Evolutionary conservation across 2,888 invertebrate species (phyloP), one percentile per base, ranked within the genome.

Genomic region (Liopterus haemorrhoidalis): DNA sequence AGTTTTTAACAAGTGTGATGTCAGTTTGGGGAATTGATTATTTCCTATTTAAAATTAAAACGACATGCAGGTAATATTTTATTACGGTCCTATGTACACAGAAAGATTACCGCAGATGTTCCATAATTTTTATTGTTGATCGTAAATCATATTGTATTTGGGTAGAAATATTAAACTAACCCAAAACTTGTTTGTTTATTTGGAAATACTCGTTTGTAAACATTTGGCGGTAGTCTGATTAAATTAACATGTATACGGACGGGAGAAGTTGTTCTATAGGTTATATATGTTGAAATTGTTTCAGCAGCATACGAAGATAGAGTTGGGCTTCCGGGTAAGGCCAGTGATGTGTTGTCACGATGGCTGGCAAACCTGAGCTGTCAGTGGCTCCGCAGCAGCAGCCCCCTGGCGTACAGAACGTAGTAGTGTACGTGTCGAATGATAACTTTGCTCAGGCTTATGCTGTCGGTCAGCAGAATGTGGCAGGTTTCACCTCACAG

Each of bases 331-430:
- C 70, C 66, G 61, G 66, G 65, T 68, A 69, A 70, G 69, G 70
- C 73, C 78, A 77, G 79, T 81, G 80, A 81, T 81, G 81, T 78
- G 78, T 74, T 75, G 74, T 73, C 74, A 79, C 75, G 73, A 82
- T 82, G 81, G 79, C 81, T 72, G 79, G 79, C 75, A 81, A 82
- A 81, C 79, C 82, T 81, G 82, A 81, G 73, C 78, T 80, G 70
- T 73, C 76, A 70, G 74, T 45, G 38, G 31, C 45, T 19, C 39
- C 38, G 24, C 44, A 42, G 59, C 63, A 61, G 59, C 62, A 63
- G 61, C 58, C 65, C 63, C 68, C 69, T 63, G 69, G 70, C 64
- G 70, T 73, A 49, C 74, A 73, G 56, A 73, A 74, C 66, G 73
- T 75, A 59, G 69, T 74, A 67, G 74, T 75, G 49, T 75, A 75